phyloP scores from a whole-genome alignment of 2,113 vertebrate species.

The Trematomus loennbergii region DNA sequence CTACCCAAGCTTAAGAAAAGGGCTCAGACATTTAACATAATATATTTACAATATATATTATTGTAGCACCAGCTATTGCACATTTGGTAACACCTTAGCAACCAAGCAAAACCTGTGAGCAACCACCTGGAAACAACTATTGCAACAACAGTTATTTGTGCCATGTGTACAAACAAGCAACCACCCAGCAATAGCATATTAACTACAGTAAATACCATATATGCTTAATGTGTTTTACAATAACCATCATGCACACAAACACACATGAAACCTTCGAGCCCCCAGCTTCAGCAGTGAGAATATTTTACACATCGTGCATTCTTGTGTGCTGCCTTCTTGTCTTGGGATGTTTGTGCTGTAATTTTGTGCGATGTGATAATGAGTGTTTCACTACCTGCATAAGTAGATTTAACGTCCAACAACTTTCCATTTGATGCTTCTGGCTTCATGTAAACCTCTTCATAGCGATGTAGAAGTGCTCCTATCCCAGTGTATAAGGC shows the following conservation, averaged over 20 bases:
- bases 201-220: neutral
- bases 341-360: neutral
- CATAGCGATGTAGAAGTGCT: constrained; percentile 18
- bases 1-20: too few species aligned
- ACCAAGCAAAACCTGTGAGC: neutral
- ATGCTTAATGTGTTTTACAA: neutral
- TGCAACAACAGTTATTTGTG: neutral
- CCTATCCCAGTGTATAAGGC: neutral
- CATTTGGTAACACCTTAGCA: neutral
- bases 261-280: neutral
- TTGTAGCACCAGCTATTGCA: neutral
- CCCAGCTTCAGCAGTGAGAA: neutral
- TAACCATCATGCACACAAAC: neutral
- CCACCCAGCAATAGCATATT: neutral
- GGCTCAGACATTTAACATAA: too few species aligned
- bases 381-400: neutral
- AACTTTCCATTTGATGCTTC: neutral
- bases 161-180: neutral
- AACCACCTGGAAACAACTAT: neutral
- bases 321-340: neutral
- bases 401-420: constrained; percentile 2
- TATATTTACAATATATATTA: too few species aligned
- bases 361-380: neutral
- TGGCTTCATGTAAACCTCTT: constrained; percentile 16
- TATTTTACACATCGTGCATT: neutral